phyloP scores from a whole-genome alignment of 1,140 invertebrate genomes.

The Achroia grisella region DNA sequence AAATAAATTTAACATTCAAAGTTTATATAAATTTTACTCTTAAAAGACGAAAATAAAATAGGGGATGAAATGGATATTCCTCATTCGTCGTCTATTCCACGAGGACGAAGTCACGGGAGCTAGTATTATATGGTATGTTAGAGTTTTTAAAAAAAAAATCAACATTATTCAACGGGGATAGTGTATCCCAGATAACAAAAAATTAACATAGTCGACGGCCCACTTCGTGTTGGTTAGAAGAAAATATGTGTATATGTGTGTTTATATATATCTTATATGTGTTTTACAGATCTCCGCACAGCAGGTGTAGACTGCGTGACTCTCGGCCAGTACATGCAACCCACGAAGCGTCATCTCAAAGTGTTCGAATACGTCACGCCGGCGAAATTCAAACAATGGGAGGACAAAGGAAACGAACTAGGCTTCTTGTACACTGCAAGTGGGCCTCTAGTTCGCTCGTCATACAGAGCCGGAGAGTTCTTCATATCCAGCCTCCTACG shows the following conservation, averaged over 20 bases:
- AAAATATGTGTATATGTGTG: background rate
- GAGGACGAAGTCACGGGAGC: background rate
- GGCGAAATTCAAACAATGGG: conserved; percentile 95
- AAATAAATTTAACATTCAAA: too few species aligned
- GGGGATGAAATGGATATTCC: too few species aligned
- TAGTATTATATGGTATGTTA: too few species aligned
- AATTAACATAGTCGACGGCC: too few species aligned
- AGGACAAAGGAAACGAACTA: conserved; percentile 86
- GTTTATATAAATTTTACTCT: too few species aligned
- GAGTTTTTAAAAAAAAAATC: background rate
- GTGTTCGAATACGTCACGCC: conserved; percentile 98
- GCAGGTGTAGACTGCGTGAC: conserved; percentile 96
- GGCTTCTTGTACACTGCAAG: conserved; percentile 98
- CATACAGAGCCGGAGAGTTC: conserved; percentile 97
- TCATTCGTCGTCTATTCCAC: too few species aligned
- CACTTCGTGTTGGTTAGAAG: too few species aligned
- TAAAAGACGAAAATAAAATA: too few species aligned
- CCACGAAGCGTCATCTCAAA: conserved; percentile 96
- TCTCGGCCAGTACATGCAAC: conserved; percentile 99
- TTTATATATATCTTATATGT: background rate
- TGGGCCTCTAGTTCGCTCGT: conserved; percentile 96
- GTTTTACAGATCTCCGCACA: conserved; percentile 79
- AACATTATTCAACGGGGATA: too few species aligned
- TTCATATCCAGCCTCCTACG: conserved; percentile 88
- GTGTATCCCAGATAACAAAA: too few species aligned